Conservation (phyloP, 1,140 invertebrate genomes). For the Lepidurus apus region DNA sequence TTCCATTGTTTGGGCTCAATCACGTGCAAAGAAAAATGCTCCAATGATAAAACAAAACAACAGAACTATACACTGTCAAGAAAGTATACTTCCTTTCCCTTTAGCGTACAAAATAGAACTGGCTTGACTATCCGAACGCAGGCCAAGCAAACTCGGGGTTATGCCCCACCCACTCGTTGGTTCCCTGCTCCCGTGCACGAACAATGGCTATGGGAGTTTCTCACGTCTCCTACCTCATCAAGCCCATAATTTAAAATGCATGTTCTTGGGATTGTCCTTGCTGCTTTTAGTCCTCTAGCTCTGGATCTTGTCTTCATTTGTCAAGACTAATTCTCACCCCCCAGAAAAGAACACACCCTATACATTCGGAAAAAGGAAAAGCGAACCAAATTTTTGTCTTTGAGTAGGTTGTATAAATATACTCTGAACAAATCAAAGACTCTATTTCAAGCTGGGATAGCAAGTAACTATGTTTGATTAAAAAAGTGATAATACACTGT, state of each 20-base stretch:
- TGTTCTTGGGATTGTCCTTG: not conserved
- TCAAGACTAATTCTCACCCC: not conserved
- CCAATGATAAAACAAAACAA: not conserved
- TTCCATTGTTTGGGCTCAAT: not conserved
- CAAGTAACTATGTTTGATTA: not conserved
- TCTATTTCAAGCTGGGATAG: no score
- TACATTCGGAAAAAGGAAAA: no score
- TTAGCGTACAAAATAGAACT: not conserved
- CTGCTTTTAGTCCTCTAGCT: not conserved
- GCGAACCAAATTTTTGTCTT: no score
- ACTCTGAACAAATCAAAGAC: no score
- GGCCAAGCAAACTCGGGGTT: not conserved
- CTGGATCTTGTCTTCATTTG: not conserved
- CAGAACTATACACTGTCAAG: not conserved
- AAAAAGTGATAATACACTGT: not conserved
- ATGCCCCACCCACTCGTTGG: not conserved
- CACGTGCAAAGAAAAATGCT: not conserved
- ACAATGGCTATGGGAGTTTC: not conserved
- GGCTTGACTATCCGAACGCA: not conserved
- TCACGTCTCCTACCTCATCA: conserved; percentile 3
- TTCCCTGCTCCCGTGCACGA: not conserved
- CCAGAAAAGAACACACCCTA: no score
- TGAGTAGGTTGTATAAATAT: no score
- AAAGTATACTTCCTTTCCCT: not conserved
- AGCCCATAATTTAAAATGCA: not conserved